Percentiles rank a stretch among this genome's conserved stretches.
Conservation (phyloP, 1,140 invertebrate species). For the Hylyphantes graminicola region DNA sequence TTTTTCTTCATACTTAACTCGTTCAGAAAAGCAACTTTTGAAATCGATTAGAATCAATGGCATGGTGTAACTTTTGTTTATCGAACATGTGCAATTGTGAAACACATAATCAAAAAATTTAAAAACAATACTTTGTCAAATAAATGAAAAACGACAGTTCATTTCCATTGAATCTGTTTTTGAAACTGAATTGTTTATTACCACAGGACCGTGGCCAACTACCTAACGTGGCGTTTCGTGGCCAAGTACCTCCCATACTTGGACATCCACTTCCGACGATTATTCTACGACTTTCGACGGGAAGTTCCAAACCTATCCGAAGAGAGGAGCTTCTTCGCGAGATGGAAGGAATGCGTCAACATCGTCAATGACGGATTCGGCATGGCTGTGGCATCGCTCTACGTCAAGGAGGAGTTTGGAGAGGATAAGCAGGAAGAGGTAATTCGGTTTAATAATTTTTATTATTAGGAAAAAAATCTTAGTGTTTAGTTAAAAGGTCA, state of each 20-base stretch:
- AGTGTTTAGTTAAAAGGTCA: no score
- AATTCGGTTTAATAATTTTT: background rate
- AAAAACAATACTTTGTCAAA: no score
- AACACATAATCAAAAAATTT: no score
- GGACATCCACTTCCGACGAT: constrained; percentile 70
- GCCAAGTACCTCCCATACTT: constrained; percentile 71
- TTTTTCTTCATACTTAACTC: no score
- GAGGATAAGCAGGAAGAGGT: constrained; percentile 69
- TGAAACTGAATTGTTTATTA: background rate
- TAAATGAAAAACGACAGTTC: no score
- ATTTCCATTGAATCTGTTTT: background rate
- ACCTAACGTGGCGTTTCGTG: constrained; percentile 72
- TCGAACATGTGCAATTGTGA: no score
- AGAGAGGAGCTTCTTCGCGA: constrained; percentile 64
- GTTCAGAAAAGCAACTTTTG: no score
- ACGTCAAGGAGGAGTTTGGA: constrained; percentile 71
- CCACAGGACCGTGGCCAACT: constrained; percentile 71
- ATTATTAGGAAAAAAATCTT: background rate
- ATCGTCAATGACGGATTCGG: constrained; percentile 73
- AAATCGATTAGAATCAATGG: no score
- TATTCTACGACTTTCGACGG: constrained; percentile 68
- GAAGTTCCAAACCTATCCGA: constrained; percentile 62
- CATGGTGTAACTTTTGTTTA: no score
- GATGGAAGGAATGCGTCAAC: constrained; percentile 73
- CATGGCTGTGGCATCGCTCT: constrained; percentile 71